These are phyloP conservation scores for Phortica variegata DNA, from an alignment of 1,140 invertebrate species.

Conservation along the genomic window DNA sequence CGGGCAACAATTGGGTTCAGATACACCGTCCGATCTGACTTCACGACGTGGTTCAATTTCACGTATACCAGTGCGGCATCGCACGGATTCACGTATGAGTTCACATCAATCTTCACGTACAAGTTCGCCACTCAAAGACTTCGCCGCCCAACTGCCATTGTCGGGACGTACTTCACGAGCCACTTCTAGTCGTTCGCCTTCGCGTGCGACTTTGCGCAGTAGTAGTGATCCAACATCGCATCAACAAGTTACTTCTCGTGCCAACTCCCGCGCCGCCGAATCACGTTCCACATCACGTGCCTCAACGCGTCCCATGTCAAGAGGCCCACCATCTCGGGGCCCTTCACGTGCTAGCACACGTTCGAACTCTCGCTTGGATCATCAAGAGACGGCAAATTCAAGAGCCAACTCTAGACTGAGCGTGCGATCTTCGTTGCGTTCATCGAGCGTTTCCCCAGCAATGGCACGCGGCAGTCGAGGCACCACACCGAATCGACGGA, in stretches of 20 bases:
- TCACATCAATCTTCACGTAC: constrained; percentile 21
- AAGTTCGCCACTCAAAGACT: constrained; percentile 35
- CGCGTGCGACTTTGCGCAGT: constrained; percentile 21
- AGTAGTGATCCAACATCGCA: constrained; percentile 10
- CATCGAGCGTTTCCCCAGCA: constrained; percentile 37
- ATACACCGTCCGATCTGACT: constrained; percentile 31
- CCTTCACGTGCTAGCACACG: constrained; percentile 13
- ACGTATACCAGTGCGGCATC: constrained; percentile 40
- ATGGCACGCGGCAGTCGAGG: constrained; percentile 11
- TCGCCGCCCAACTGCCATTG: constrained; percentile 9
- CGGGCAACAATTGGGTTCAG: constrained; percentile 6
- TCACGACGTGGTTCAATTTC: constrained; percentile 41
- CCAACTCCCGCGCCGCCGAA: constrained; percentile 20
- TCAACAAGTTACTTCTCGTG: background rate
- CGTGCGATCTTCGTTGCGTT: constrained; percentile 31
- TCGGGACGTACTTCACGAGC: constrained; percentile 26
- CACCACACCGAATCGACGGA: constrained; percentile 27
- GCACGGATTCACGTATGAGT: constrained; percentile 22
- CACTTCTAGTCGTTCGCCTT: constrained; percentile 36
- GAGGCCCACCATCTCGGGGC: constrained; percentile 26
- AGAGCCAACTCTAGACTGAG: constrained; percentile 44
- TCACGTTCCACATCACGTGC: constrained; percentile 18
- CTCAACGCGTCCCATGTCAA: constrained; percentile 27
- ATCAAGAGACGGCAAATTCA: constrained; percentile 31
- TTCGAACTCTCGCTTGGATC: constrained; percentile 35